These are phyloP conservation scores for Stichodactyla helianthus DNA, from an alignment of 64 coral and sea anemone species.

Conservation along the genomic window DNA sequence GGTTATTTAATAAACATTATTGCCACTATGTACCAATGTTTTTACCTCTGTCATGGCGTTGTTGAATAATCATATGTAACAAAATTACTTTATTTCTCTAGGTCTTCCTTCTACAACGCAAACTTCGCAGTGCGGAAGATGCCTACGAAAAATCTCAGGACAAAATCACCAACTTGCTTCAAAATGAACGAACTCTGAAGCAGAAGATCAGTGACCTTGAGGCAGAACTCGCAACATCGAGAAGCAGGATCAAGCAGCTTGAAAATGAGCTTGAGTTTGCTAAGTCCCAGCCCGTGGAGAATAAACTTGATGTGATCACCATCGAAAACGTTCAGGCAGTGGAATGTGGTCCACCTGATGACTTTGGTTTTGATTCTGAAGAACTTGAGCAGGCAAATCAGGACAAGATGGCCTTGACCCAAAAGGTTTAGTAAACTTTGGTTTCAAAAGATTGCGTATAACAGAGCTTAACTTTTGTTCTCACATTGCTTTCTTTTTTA, in stretches of 20 bases:
- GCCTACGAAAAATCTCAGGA: slow-evolving; percentile 48
- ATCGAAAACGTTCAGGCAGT: slow-evolving; percentile 10
- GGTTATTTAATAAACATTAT: background rate
- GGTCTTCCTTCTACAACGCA: slow-evolving; percentile 33
- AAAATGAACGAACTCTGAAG: slow-evolving; percentile 32
- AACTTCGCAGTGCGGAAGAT: slow-evolving; percentile 56
- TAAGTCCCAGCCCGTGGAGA: background rate
- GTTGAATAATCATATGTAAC: background rate
- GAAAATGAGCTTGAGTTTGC: slow-evolving; percentile 21
- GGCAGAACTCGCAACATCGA: slow-evolving; percentile 24
- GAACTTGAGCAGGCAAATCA: slow-evolving; percentile 23
- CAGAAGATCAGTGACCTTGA: slow-evolving; percentile 56
- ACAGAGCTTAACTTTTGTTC: background rate
- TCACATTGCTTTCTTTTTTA: background rate
- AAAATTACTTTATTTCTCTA: background rate
- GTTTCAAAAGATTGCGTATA: background rate
- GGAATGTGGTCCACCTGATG: background rate
- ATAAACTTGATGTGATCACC: background rate
- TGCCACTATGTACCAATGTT: too few species aligned
- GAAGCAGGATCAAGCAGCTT: slow-evolving; percentile 1
- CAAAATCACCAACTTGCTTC: slow-evolving; percentile 48
- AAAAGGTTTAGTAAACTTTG: background rate
- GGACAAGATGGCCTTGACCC: slow-evolving; percentile 12
- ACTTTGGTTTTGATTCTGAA: slow-evolving; percentile 20
- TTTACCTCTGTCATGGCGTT: background rate